Evolutionary conservation across 1,140 invertebrate genomes (phyloP).

Genomic region (Caenorhabditis inopinata): DNA sequence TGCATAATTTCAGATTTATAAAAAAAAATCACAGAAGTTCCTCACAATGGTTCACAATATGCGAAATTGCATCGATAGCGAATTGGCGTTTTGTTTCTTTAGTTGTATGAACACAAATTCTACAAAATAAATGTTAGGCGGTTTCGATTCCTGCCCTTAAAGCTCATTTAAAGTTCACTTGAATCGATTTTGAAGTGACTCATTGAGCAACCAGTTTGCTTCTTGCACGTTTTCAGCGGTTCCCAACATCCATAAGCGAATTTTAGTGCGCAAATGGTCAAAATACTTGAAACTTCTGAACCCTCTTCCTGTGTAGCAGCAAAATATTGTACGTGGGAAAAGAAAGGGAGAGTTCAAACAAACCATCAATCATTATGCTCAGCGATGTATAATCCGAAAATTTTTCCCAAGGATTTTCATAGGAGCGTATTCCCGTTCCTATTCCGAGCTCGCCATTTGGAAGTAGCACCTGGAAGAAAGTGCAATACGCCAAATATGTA

Average conservation of each 20-base stretch:
- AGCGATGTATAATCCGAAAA: not conserved
- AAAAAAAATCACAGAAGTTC: too few relatives aligned
- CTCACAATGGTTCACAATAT: slow-evolving; percentile 4
- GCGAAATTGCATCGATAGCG: not conserved
- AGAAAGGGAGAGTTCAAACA: not conserved
- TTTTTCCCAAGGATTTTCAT: not conserved
- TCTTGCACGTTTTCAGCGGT: not conserved
- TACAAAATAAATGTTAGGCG: not conserved
- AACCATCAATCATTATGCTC: not conserved
- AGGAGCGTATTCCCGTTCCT: not conserved
- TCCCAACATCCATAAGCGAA: not conserved
- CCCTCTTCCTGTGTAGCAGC: not conserved
- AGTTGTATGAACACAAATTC: slow-evolving; percentile 1
- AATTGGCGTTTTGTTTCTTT: not conserved
- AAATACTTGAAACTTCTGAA: slow-evolving; percentile 16
- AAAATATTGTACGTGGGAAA: not conserved
- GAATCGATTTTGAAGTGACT: not conserved
- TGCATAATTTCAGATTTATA: not conserved
- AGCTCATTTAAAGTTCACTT: not conserved
- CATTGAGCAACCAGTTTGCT: not conserved
- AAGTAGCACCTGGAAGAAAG: too few relatives aligned
- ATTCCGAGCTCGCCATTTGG: not conserved
- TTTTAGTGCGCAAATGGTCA: not conserved
- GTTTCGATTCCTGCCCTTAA: too few relatives aligned
- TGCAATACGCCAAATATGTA: too few relatives aligned